phyloP scores from a whole-genome alignment of 2,888 invertebrate species.

The Ormia ochracea region DNA sequence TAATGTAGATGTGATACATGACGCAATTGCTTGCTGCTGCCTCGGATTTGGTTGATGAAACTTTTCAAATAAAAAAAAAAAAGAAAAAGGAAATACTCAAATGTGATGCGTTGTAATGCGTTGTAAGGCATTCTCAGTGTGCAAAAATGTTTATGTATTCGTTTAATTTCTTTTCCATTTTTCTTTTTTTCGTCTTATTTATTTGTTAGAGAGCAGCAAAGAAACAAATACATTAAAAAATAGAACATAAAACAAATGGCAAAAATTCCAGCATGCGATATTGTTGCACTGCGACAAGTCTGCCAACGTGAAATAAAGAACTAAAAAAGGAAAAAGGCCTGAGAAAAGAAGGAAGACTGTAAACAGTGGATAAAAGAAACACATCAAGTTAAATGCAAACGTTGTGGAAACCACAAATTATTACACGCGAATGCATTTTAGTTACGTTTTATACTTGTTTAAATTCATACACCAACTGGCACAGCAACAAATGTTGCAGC shows the following conservation, averaged over 20 bases:
- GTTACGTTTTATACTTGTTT: slow-evolving; percentile 25
- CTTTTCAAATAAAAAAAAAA: neutral
- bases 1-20: slow-evolving; percentile 41
- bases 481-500: no score
- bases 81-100: no score
- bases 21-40: slow-evolving; percentile 1
- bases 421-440: slow-evolving; percentile 57
- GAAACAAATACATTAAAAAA: slow-evolving; percentile 4
- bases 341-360: slow-evolving; percentile 1
- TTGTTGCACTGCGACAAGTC: slow-evolving; percentile 48
- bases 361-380: slow-evolving; percentile 6
- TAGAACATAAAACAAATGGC: slow-evolving; percentile 2
- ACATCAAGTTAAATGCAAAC: slow-evolving; percentile 51
- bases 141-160: slow-evolving; percentile 44
- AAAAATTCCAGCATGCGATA: slow-evolving; percentile 15
- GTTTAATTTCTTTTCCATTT: neutral
- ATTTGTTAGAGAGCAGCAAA: neutral
- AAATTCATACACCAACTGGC: no score
- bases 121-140: slow-evolving; percentile 40
- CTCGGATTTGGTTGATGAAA: slow-evolving; percentile 9
- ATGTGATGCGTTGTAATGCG: slow-evolving; percentile 52
- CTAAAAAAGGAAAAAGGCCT: neutral
- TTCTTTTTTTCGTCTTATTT: no score
- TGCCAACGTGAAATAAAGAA: slow-evolving; percentile 35
- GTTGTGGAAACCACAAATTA: slow-evolving; percentile 60